Evolutionary conservation across 2,797 vertebrate genomes (phyloP), one percentile per base, ranked within the genome.

Genomic region (Silurus lanzhouensis): DNA sequence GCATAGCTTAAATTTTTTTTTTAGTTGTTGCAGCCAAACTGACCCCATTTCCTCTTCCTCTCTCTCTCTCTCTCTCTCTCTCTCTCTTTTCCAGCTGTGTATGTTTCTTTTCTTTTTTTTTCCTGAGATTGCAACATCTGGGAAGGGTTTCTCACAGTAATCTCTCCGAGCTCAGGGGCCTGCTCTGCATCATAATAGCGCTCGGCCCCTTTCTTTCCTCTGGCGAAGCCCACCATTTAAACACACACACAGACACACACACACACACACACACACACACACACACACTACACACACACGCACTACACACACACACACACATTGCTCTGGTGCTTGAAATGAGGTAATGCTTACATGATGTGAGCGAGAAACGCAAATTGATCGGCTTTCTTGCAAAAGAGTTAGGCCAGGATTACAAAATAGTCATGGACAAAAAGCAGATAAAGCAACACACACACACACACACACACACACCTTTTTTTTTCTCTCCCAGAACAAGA

Each of bases 121-220:
- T 85, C 82, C 60, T 27, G 67, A 76, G 81, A 87, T 86, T 83
- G 86, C 87, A 88, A 91, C 91, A 92, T 92, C 90, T 92, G 91
- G 90, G 85, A 90, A 88, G 86, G 84, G 77, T 89, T 90, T 90
- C 87, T 87, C 85, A 58, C 85, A 86, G 85, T 89, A 88, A 88
- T 90, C 87, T 80, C 83, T 52, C 61, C 64, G 83, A 83, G 66
- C 84, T 76, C 76, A 76, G 74, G 67, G 90, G 83, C 83, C 88
- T 90, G 87, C 55, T 87, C 85, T 88, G 82, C 86, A 88, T 90
- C 85, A 85, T 83, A 89, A 87, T 81, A 74, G 80, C 64, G 22
- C 48, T 88, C 84, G 66, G 68, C 58, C 83, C 64, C 44, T 63
- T 86, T 70, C 80, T 77, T 58, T 86, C 81, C 83, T 81, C 76